Conservation (phyloP, 37 sponge, comb jelly and placozoan species). For the Axinella damicornis region DNA sequence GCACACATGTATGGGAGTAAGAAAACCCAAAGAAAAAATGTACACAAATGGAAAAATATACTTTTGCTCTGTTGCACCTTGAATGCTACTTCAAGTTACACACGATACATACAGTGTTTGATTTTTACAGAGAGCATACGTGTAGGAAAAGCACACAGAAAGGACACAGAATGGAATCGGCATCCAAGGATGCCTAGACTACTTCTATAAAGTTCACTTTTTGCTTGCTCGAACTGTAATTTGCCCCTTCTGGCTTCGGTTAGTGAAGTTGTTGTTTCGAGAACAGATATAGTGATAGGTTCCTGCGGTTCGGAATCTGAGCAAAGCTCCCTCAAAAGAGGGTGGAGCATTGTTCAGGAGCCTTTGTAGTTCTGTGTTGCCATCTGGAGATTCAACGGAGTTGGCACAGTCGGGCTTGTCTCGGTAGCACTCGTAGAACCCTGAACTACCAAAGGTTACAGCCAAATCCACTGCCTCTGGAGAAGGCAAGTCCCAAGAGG, state of each 20-base stretch:
- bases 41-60: too few relatives aligned
- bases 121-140: too few relatives aligned
- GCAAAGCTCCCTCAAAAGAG: slow-evolving; percentile 88
- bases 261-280: slow-evolving; percentile 99
- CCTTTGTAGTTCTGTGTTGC: slow-evolving; percentile 52
- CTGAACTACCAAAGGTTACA: slow-evolving; percentile 72
- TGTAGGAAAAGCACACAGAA: too few relatives aligned
- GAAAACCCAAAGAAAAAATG: too few relatives aligned
- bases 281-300: slow-evolving; percentile 93
- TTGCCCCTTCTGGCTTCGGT: slow-evolving; percentile 97
- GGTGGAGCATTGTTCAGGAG: slow-evolving; percentile 94
- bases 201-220: too few relatives aligned
- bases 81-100: too few relatives aligned
- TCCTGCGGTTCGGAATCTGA: slow-evolving; percentile 57
- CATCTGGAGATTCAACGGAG: slow-evolving; percentile 61
- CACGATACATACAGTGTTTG: too few relatives aligned
- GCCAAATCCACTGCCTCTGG: slow-evolving; percentile 55
- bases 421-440: slow-evolving; percentile 80
- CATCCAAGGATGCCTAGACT: too few relatives aligned
- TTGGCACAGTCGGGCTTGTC: slow-evolving; percentile 25
- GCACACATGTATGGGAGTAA: too few relatives aligned
- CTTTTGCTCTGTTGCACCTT: too few relatives aligned
- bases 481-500: not conserved
- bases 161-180: too few relatives aligned
- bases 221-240: slow-evolving; percentile 47